Conservation (phyloP, 1,140 invertebrate genomes). For the Thaumatotibia leucotreta region DNA sequence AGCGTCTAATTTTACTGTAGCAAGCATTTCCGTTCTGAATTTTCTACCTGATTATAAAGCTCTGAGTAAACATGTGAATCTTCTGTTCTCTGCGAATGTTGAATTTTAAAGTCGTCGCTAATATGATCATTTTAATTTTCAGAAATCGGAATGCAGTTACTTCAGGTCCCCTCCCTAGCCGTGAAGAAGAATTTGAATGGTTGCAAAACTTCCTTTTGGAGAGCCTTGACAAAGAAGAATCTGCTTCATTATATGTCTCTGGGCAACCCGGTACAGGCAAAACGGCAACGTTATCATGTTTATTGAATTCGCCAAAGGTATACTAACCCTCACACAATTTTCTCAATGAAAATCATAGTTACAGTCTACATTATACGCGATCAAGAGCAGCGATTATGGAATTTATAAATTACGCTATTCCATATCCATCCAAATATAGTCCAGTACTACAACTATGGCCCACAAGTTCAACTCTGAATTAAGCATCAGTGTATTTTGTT, state of each 20-base stretch:
- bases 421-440: no score
- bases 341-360: constrained; percentile 1
- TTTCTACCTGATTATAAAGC: no score
- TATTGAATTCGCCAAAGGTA: constrained; percentile 80
- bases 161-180: constrained; percentile 79
- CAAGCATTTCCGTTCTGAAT: no score
- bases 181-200: constrained; percentile 86
- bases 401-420: no score
- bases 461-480: no score
- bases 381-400: no score
- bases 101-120: neutral
- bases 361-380: neutral
- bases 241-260: constrained; percentile 94
- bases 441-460: no score
- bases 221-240: constrained; percentile 81
- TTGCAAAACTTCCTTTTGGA: constrained; percentile 83
- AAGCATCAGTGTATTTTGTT: no score
- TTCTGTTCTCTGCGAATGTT: neutral
- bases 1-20: no score
- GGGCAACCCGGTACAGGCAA: constrained; percentile 98
- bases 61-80: no score
- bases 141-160: constrained; percentile 59
- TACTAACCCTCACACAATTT: neutral
- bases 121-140: constrained; percentile 35
- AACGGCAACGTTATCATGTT: constrained; percentile 89